Evolutionary conservation across 2,888 invertebrate species (phyloP), one percentile per base, ranked within the genome.

Genomic region (Boloria euphrosyne): DNA sequence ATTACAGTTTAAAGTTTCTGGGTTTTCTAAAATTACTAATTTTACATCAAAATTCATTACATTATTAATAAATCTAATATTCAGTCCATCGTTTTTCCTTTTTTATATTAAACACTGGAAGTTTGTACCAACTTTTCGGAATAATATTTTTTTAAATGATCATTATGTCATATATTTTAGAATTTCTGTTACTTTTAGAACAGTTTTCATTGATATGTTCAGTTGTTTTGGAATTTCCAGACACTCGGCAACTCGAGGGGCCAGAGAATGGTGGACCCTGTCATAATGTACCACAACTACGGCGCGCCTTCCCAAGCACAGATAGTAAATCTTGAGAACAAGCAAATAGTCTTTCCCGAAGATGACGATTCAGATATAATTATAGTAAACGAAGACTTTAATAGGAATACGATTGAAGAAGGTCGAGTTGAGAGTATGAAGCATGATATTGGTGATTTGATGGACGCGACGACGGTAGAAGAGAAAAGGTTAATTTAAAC

Each of bases 141-240:
- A 27, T n/a, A 27, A n/a, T 47, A 52, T 27, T 27, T 13, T 38
- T 43, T 44, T 7, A 18, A 49, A 38, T 60, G 18, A 44, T 31
- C 14, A 14, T 14, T 49, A 13, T 44, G 0, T 14, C 1, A 50
- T 31, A 50, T 53, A 50, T 52, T 43, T 31, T n/a, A 22, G 16
- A 13, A 46, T 43, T 47, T 57, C 5, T 38, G 4, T 18, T 54
- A 54, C 3, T 51, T 27, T 52, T 68, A 75, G 80, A 71, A 75
- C 78, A 75, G 75, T 73, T 84, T 72, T 89, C 84, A 90, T 90
- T 93, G 92, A 93, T 93, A 87, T 89, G 90, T 93, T 88, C 94
- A 96, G 96, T 94, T 94, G 86, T 94, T 96, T 84, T 96, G 96
- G 96, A 96, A 96, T 79, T 96, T 96, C 84, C 96, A 96, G 95